Percentiles rank a stretch among this genome's conserved stretches.
These are phyloP conservation scores for Chlamydotis undulata DNA, from an alignment of 2,113 vertebrate species.

Conservation along the genomic window DNA sequence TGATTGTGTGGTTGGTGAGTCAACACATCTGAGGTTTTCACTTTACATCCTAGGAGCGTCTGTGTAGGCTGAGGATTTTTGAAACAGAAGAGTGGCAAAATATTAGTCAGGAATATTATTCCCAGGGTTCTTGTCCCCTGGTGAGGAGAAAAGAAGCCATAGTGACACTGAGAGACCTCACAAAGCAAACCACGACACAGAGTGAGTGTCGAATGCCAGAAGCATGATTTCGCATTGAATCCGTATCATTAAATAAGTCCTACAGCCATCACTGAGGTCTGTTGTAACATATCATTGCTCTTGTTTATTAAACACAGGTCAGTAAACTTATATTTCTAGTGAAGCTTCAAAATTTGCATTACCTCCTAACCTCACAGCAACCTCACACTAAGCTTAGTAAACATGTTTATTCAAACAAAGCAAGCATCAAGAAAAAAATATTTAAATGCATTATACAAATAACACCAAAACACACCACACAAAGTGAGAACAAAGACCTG, in stretches of 20 bases:
- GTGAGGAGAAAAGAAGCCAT: background rate
- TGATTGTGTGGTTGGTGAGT: background rate
- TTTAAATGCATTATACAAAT: background rate
- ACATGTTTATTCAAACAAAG: constrained; percentile 10
- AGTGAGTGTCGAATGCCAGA: background rate
- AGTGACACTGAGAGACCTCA: constrained; percentile 23
- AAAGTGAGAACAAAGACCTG: background rate
- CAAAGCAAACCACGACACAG: constrained; percentile 16
- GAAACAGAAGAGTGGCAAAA: constrained; percentile 39
- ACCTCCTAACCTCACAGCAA: background rate
- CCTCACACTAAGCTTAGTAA: background rate
- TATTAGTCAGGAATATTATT: constrained; percentile 49
- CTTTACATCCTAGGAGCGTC: background rate
- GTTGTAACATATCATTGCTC: constrained; percentile 55
- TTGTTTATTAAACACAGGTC: constrained; percentile 60
- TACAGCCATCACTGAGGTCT: background rate
- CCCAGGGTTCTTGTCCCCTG: background rate
- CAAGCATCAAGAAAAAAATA: background rate
- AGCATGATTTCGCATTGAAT: constrained; percentile 37
- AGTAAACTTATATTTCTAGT: constrained; percentile 20
- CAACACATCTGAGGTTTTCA: background rate
- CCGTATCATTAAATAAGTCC: background rate
- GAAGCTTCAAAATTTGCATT: constrained; percentile 11
- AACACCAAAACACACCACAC: background rate
- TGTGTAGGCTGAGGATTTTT: background rate